Base-by-base conservation (phyloP, 2,113 vertebrate species). In the Phylloscopus trochilus region DNA sequence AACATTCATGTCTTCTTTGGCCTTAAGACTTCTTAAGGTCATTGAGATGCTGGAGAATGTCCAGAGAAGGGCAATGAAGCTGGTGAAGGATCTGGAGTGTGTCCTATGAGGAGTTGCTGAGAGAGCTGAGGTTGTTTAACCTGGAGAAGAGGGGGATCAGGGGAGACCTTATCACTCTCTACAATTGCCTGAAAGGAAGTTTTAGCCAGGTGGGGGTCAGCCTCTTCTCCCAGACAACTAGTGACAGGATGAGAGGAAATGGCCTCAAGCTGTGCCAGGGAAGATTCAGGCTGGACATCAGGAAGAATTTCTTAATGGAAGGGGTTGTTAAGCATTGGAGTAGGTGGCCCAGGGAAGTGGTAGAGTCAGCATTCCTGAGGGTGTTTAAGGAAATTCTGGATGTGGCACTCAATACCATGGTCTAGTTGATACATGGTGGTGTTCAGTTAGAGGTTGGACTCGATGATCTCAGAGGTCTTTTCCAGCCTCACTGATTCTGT, bases 181-280 rank as follows among this genome's bases (percentile, higher is more conserved):
- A 14, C 60, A 53, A 5, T 6, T 46, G 8, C 20, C 28, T 47
- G 24, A 53, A 30, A 41, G 16, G n/a, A 60, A 24, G 16, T 0
- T 75, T 28, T 46, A 28, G 19, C 33, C 28, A 20, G 12, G 13
- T 46, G 28, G 9, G 6, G 1, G 5, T 60, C 0, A 0, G 28
- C 28, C 27, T 47, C 53, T 60, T 60, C 24, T 47, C 24, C n/a
- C 20, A 62, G 78, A 6, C 16, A 68, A 0, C 39, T 16, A 35
- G n/a, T 31, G 62, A 41, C 24, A 35, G 53, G 16, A 41, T 30
- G 26, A 75, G 62, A 60, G 30, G n/a, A 62, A 60, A 68, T 41
- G 39, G 28, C 39, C 16, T 75, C 24, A 39, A 24, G 19, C 23
- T 46, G 19, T 46, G 33, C 23, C 28, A n/a, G 28, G 23, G 37